Conservation (phyloP, 2,797 vertebrate species). For the Momotus momota region DNA sequence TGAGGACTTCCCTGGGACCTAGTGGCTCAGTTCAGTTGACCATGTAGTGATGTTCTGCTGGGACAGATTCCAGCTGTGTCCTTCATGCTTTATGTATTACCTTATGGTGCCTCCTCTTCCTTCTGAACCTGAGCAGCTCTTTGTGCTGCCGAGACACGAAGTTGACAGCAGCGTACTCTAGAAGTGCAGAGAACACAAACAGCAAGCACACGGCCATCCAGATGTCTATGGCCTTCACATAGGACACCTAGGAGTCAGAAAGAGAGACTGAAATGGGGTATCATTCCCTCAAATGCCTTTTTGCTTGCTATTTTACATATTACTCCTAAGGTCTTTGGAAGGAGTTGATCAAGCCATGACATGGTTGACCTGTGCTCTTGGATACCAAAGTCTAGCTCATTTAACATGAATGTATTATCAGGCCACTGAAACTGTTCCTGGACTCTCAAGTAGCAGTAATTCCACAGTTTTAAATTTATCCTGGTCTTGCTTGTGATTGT, state of each 20-base stretch:
- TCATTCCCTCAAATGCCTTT: background rate
- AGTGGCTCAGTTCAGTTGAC: background rate
- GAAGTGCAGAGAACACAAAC: slow-evolving; percentile 96
- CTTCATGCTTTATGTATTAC: slow-evolving; percentile 78
- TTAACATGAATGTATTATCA: background rate
- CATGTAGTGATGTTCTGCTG: background rate
- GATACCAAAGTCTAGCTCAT: background rate
- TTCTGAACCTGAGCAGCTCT: slow-evolving; percentile 96
- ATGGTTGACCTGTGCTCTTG: background rate
- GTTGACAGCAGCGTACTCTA: slow-evolving; percentile 97
- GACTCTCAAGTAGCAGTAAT: background rate
- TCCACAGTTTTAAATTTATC: background rate
- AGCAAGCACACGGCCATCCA: slow-evolving; percentile 99
- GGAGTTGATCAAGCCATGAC: background rate
- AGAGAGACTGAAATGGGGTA: background rate
- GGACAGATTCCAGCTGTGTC: background rate
- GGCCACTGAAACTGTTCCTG: background rate
- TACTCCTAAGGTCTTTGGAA: background rate
- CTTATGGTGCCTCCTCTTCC: slow-evolving; percentile 96
- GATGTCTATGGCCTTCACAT: slow-evolving; percentile 98
- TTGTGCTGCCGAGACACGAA: slow-evolving; percentile 99
- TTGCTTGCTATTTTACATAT: background rate
- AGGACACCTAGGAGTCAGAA: slow-evolving; percentile 87
- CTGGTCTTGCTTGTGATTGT: background rate
- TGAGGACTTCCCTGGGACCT: background rate